Evolutionary conservation across 2,888 invertebrate species (phyloP).

Genomic region (Buathra laborator): DNA sequence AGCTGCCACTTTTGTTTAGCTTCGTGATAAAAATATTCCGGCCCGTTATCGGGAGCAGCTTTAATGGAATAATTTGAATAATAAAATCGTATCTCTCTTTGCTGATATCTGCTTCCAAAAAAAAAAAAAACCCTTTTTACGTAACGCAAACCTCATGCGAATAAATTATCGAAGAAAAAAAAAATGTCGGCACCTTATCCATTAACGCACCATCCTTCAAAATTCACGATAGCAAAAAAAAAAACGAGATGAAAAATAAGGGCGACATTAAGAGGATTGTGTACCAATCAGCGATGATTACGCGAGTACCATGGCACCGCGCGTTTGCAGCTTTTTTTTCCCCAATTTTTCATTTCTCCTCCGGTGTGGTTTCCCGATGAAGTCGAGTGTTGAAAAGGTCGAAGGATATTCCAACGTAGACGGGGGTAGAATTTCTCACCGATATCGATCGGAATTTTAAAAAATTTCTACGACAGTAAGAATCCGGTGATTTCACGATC

Average conservation of each 20-base stretch:
- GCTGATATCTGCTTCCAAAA: not conserved
- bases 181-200: not conserved
- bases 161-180: not conserved
- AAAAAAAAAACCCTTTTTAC: not conserved
- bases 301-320: not conserved
- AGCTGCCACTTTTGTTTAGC: too few relatives aligned
- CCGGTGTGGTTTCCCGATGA: not conserved
- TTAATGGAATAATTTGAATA: too few relatives aligned
- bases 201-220: not conserved
- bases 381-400: not conserved
- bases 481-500: conserved; percentile 46
- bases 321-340: not conserved
- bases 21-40: too few relatives aligned
- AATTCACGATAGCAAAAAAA: not conserved
- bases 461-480: conserved; percentile 40
- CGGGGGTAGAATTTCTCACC: conserved; percentile 42
- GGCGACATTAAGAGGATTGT: not conserved
- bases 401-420: not conserved
- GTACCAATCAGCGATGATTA: not conserved
- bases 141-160: not conserved
- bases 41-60: too few relatives aligned
- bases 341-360: not conserved
- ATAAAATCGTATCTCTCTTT: not conserved
- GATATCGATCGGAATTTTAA: conserved; percentile 58
- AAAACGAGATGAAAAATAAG: not conserved